Evolutionary conservation across 1,140 invertebrate genomes (phyloP).

Genomic region (Bombus soroeensis): DNA sequence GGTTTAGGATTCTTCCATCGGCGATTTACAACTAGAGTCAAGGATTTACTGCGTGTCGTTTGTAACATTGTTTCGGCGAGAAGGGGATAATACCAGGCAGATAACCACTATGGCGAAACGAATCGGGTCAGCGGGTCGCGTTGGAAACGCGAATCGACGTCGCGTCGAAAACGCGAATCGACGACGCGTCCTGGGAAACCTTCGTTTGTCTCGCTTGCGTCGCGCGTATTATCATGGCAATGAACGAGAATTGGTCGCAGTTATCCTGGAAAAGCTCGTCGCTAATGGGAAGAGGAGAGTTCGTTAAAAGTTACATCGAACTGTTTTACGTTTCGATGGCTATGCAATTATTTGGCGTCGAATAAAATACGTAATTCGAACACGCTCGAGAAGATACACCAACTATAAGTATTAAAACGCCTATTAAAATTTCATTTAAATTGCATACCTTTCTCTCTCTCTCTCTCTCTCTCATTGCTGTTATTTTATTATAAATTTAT

Average conservation of each 20-base stretch:
- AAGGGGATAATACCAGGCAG: background rate
- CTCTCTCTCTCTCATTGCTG: background rate
- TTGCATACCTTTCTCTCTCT: background rate
- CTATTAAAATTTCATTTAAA: background rate
- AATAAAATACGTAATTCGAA: conserved; percentile 8
- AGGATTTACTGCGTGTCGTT: background rate
- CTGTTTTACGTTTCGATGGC: conserved; percentile 8
- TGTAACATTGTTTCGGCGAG: background rate
- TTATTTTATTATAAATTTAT: background rate
- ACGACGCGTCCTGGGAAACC: background rate
- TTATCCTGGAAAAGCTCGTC: background rate
- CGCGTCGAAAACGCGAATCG: too few species aligned
- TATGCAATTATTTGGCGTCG: background rate
- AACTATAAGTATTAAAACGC: background rate
- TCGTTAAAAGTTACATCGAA: conserved; percentile 48
- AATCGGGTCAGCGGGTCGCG: conserved; percentile 5
- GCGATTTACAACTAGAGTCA: background rate
- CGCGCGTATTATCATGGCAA: background rate
- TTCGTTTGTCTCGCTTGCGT: background rate
- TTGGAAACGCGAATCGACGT: too few species aligned
- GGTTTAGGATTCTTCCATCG: background rate
- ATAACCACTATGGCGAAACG: background rate
- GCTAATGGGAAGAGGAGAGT: background rate
- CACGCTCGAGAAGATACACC: background rate
- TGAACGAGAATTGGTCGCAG: background rate